These are phyloP conservation scores for Limnodromus scolopaceus DNA, from an alignment of 2,797 vertebrate genomes.

Conservation along the genomic window DNA sequence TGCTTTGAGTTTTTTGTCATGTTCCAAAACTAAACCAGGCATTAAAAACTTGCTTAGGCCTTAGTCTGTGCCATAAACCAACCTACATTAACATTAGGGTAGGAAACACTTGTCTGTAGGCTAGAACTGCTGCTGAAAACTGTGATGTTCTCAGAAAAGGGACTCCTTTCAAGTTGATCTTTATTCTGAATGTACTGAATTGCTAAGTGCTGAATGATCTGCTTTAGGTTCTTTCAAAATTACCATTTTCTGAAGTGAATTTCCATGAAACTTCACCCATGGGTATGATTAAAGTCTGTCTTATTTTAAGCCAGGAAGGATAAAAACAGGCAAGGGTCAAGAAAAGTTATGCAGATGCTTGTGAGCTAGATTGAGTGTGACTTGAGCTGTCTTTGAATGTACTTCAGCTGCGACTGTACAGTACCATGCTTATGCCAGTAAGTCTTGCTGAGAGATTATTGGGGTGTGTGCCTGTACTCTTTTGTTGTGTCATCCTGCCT, in stretches of 20 bases:
- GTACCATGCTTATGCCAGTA: neutral
- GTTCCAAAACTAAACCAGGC: neutral
- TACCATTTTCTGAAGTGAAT: slow-evolving; percentile 1
- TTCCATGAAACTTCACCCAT: neutral
- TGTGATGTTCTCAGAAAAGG: neutral
- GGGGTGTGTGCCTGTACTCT: neutral
- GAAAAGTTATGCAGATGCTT: neutral
- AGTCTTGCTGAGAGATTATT: accelerated
- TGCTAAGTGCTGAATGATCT: neutral
- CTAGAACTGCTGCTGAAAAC: neutral
- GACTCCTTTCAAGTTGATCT: neutral
- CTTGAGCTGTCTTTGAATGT: neutral
- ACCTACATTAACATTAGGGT: neutral
- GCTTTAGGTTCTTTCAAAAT: slow-evolving; percentile 1
- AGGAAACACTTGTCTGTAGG: neutral
- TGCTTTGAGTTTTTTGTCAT: neutral
- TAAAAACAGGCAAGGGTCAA: neutral
- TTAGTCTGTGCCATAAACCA: neutral
- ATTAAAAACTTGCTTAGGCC: neutral
- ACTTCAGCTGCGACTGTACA: neutral
- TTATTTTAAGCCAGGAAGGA: neutral
- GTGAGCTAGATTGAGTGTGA: neutral
- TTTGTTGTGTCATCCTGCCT: neutral
- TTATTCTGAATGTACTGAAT: neutral
- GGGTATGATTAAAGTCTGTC: neutral